Evolutionary conservation across 1,140 invertebrate genomes (phyloP).

Genomic region (Hetaerina americana): DNA sequence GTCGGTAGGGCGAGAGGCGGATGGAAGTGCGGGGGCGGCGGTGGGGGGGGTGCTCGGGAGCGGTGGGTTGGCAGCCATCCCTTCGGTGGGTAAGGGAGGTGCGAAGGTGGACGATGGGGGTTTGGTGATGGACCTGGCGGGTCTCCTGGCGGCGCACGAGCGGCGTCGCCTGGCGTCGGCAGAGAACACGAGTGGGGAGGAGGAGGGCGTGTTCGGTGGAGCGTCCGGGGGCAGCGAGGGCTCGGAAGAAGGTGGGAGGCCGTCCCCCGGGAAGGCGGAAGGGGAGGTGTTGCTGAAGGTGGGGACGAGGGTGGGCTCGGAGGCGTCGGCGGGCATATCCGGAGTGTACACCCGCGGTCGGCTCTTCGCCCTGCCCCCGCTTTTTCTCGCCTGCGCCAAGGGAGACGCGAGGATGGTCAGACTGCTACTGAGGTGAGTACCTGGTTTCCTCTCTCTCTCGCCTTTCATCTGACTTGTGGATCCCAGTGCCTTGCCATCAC

Average conservation of each 20-base stretch:
- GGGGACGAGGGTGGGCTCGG: slow-evolving; percentile 11
- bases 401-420: slow-evolving; percentile 35
- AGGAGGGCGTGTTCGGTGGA: neutral
- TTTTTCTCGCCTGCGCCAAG: slow-evolving; percentile 38
- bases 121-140: slow-evolving; percentile 21
- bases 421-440: slow-evolving; percentile 27
- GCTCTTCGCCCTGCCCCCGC: slow-evolving; percentile 36
- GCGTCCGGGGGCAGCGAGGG: slow-evolving; percentile 13
- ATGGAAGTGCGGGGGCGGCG: neutral
- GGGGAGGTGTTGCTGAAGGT: slow-evolving; percentile 10
- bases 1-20: slow-evolving; percentile 23
- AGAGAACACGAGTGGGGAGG: slow-evolving; percentile 10
- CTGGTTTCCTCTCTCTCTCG: neutral
- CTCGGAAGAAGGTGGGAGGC: slow-evolving; percentile 1
- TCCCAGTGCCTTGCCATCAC: neutral
- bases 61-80: too few species aligned
- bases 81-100: neutral
- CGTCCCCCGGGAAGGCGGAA: slow-evolving; percentile 12
- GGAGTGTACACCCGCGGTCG: slow-evolving; percentile 32
- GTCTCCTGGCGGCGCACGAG: slow-evolving; percentile 28
- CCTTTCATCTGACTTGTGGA: neutral
- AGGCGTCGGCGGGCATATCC: slow-evolving; percentile 17
- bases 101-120: slow-evolving; percentile 11
- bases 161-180: slow-evolving; percentile 19
- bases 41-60: neutral